Conservation (phyloP, 2,113 vertebrate genomes). For the Melierax canorus region DNA sequence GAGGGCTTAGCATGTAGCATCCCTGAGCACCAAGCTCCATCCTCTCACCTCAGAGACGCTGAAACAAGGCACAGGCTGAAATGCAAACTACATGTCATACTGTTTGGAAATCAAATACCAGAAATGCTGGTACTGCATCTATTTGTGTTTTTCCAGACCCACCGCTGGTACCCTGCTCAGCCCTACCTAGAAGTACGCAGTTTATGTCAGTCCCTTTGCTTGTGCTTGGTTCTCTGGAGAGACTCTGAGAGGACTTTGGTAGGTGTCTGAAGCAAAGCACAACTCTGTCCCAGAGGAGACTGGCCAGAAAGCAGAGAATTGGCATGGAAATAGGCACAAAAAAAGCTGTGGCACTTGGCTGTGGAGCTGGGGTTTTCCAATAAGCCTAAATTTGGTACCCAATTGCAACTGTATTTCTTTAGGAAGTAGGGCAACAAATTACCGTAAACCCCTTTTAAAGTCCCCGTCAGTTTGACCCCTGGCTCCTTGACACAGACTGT, state of each 20-base stretch:
- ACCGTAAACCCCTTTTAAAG: background rate
- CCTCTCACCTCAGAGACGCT: background rate
- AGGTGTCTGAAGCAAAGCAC: background rate
- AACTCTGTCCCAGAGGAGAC: background rate
- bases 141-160: background rate
- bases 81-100: background rate
- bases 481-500: background rate
- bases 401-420: background rate
- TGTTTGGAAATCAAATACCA: background rate
- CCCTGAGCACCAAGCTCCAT: background rate
- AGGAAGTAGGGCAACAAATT: background rate
- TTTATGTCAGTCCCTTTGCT: background rate
- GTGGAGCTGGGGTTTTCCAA: background rate
- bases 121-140: background rate
- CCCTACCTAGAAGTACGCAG: background rate
- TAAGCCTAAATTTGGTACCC: background rate
- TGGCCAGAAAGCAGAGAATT: background rate
- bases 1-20: background rate
- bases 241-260: background rate
- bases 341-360: background rate
- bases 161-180: background rate
- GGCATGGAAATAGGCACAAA: background rate
- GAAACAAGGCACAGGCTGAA: background rate
- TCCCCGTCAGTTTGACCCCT: background rate
- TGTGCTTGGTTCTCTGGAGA: background rate